A percentile compares a stretch with the other conserved stretches of the same genome.
phyloP scores from a whole-genome alignment of 1,140 invertebrate species.

The Oscheius sp. region DNA sequence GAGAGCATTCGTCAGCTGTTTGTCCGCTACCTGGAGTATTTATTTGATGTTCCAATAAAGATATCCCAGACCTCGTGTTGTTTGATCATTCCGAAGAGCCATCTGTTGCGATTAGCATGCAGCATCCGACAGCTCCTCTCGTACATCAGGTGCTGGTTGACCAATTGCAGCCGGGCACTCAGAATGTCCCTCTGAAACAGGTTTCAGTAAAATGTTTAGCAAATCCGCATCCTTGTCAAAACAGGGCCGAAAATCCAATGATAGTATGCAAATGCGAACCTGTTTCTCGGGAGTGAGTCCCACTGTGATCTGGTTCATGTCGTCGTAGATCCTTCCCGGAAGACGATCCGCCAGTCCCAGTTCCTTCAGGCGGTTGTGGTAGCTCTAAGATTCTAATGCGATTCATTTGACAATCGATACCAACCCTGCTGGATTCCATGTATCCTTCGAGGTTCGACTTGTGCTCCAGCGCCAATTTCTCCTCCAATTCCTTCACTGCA shows the following conservation, averaged over 20 bases:
- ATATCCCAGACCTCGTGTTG: constrained; percentile 25
- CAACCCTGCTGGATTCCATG: not conserved
- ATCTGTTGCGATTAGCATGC: constrained; percentile 31
- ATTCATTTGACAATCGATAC: too few relatives aligned
- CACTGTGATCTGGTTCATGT: constrained; percentile 29
- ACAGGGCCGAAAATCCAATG: too few relatives aligned
- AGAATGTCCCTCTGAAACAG: constrained; percentile 23
- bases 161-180: constrained; percentile 28
- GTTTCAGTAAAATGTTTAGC: too few relatives aligned
- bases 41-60: not conserved
- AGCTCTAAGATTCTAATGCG: not conserved
- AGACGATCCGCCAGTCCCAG: constrained; percentile 29
- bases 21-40: not conserved
- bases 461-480: not conserved
- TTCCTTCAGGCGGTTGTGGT: constrained; percentile 36
- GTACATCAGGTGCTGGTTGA: constrained; percentile 41
- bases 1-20: too few relatives aligned
- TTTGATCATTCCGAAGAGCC: constrained; percentile 32
- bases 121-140: constrained; percentile 36
- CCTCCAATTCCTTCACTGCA: not conserved
- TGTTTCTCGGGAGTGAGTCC: constrained; percentile 25
- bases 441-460: not conserved
- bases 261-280: too few relatives aligned
- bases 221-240: too few relatives aligned
- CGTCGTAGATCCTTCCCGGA: constrained; percentile 39